Evolutionary conservation across 2,888 invertebrate genomes (phyloP), one percentile per base, ranked within the genome.

Genomic region (Griposia aprilina): DNA sequence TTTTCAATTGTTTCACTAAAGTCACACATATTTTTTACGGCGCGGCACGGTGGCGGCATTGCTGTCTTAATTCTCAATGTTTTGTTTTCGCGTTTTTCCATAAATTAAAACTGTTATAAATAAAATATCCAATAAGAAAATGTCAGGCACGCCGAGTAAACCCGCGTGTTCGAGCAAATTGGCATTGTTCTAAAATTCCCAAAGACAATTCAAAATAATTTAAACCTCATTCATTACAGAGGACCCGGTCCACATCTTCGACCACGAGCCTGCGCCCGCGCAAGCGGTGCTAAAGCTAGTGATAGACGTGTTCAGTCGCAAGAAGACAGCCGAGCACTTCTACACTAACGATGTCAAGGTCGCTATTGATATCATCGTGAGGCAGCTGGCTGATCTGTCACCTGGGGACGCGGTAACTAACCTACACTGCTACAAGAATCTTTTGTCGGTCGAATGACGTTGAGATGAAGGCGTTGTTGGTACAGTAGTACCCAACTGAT

Each of bases 281-380:
- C 98, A 99, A 96, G 98, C 99, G 0, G 98, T 99, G 15, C 96
- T 99, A 69, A 99, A 99, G 95, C 97, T 99, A 88, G 98, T 99
- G 88, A 98, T 98, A 66, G 99, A 99, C 94, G 95, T 99, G 86
- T 99, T 99, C 94, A 98, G 98, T 83, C 97, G 97, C 87, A 97
- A 97, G 86, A 97, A 97, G 85, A 99, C 99, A 1, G 98, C 99
- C 0, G 97, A 98, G 87, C 97, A 99, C 84, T 99, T 99, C 95
- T 99, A 99, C 94, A 99, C 99, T 0, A 99, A 99, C 92, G 99
- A 99, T 93, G 98, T 98, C 63, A 99, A 98, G 95, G 99, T 99
- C 65, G 97, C 99, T 79, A 98, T 99, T 83, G 99, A 99, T 93
- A 99, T 99, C 91, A 98, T 99, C 75, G 98, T 99, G 72, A 97